These are phyloP conservation scores for Bombycilla garrulus DNA, from an alignment of 2,113 vertebrate genomes.

Conservation along the genomic window DNA sequence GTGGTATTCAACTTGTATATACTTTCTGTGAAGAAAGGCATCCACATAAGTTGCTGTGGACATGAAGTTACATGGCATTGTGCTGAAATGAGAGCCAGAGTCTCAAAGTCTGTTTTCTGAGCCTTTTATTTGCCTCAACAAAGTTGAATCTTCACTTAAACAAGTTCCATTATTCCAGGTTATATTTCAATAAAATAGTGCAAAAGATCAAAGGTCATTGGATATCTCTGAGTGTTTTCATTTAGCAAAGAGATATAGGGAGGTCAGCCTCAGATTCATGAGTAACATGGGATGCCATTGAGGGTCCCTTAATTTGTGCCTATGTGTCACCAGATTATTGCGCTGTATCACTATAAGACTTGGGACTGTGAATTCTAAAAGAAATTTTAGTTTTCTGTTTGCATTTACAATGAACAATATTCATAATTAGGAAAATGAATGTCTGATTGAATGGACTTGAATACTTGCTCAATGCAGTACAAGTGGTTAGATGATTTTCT, in stretches of 20 bases:
- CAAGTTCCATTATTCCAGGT: background rate
- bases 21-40: background rate
- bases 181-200: background rate
- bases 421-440: background rate
- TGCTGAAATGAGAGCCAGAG: background rate
- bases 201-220: background rate
- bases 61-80: background rate
- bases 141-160: background rate
- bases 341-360: background rate
- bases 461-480: background rate
- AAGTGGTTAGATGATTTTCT: background rate
- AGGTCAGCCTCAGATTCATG: background rate
- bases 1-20: background rate
- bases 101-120: background rate
- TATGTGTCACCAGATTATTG: background rate
- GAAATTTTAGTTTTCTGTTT: background rate
- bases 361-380: background rate
- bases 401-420: background rate
- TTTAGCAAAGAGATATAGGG: background rate
- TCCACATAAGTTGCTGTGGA: background rate
- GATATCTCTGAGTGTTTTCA: background rate
- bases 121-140: background rate
- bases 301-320: background rate
- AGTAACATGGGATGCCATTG: fast-evolving
- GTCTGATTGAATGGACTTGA: background rate